Evolutionary conservation across 2,113 vertebrate species (phyloP).

Genomic region (Genyomyrus donnyi): DNA sequence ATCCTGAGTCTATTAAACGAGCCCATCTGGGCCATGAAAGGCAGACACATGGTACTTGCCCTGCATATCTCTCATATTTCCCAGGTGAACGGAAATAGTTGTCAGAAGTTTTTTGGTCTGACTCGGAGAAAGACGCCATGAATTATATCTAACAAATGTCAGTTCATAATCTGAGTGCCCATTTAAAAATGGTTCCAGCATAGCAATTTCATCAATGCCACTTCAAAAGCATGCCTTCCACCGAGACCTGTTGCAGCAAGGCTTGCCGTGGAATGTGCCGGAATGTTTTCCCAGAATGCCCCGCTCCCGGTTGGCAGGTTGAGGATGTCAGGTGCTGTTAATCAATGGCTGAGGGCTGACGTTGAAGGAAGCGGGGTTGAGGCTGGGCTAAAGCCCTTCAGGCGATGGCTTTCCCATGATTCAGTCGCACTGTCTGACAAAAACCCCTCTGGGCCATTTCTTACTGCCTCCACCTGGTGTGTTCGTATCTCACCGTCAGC

Average conservation of each 20-base stretch:
- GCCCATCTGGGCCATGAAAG: neutral
- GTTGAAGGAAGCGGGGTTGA: neutral
- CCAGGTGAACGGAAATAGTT: constrained; percentile 11
- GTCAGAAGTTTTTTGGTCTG: neutral
- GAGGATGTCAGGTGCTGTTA: constrained; percentile 11
- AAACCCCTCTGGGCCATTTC: constrained; percentile 4
- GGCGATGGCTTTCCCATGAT: neutral
- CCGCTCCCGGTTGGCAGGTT: constrained; percentile 5
- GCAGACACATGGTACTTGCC: neutral
- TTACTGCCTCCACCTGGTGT: neutral
- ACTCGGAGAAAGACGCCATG: neutral
- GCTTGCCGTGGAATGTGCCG: constrained; percentile 8
- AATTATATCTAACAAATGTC: constrained; percentile 4
- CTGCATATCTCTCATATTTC: neutral
- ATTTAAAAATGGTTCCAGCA: neutral
- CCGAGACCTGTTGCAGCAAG: constrained; percentile 13
- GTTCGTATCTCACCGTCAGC: neutral
- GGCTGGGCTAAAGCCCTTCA: neutral
- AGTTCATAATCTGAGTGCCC: neutral
- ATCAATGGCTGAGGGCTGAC: constrained; percentile 13
- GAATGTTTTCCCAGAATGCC: constrained; percentile 18
- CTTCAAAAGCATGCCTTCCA: neutral
- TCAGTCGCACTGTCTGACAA: constrained; percentile 11
- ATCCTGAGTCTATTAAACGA: neutral
- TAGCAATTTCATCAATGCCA: neutral